Base-by-base conservation (phyloP, 2,113 vertebrate genomes). In the Leucopsar rothschildi region DNA sequence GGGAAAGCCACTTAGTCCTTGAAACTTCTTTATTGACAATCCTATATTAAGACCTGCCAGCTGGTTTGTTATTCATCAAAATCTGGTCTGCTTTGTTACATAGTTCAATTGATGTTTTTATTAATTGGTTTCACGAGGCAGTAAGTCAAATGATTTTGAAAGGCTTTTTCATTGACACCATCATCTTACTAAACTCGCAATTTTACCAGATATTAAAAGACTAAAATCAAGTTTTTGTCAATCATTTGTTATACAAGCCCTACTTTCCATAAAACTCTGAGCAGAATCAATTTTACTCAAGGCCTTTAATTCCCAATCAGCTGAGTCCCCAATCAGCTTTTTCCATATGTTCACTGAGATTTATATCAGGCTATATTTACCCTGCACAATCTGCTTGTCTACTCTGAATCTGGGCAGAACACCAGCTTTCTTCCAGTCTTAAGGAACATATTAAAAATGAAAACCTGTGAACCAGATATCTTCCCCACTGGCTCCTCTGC, bases 361-460 rank as follows among this genome's bases (percentile, higher is more conserved):
- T 97, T 96, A 82, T 95, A 95, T 71, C 88, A 86, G 83, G 80
- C 95, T 96, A 94, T 95, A 95, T 92, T 97, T 97, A 95, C 69
- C 69, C 83, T 66, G 64, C 83, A 78, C 92, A 97, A 86, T 94
- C 96, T 95, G 95, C 72, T 95, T 39, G 69, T 71, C 94, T 96
- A 3, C 69, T 96, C 39, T 83, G 80, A 94, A 93, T 91, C 86
- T 92, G 88, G 94, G 96, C 88, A 94, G 72, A 91, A 93, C 15
- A 95, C 57, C 89, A 97, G 35, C 35, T 82, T 83, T 79, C 69
- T 86, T 81, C 52, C 65, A 83, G 61, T 82, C 81, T 56, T 50
- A 92, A 84, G 40, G 56, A 88, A 75, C 14, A 8, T 33, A 84
- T 31, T 82, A 84, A 91, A 95, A 94, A 92, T 45, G 1, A 86